Base-by-base conservation (phyloP, 1,140 invertebrate genomes). In the Lordiphosa mommai region DNA sequence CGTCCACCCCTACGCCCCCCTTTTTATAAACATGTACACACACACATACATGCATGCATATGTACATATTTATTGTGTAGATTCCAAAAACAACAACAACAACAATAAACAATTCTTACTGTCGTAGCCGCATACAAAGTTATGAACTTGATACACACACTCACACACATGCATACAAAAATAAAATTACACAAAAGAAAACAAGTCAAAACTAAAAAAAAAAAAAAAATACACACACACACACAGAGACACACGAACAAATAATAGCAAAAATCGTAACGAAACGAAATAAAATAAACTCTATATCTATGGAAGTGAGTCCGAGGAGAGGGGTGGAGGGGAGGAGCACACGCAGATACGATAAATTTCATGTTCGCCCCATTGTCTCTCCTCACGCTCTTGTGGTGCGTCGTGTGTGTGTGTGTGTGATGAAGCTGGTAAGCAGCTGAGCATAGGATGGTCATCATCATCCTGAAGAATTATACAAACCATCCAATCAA, bases 131-230 rank as follows among this genome's bases (percentile, higher is more conserved):
- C 59, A 55, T 49, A 76, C 72, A 72, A 74, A 74, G 67, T 77
- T 76, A 77, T 65, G 72, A 76, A 67, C 72, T 76, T 76, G 72
- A 77, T 76, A 79, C 69, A 69, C 64, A 65, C 70, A 61, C 41
- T 59, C 52, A 57, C 43, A 67, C 41, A 41, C 46, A 53, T 30
- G 33, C 52, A 48, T 40, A 64, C 60, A 55, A 71, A 82, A 76
- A 76, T 84, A 76, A 82, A 82, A 82, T 82, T 82, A 82, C 76
- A 82, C 77, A 82, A 84, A 82, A 84, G 76, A 82, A 82, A 82
- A 82, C 77, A 82, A 82, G 76, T 82, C 72, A 64, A 80, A 82
- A 76, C 76, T 82, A 84, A 82, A 80, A 65, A 73, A 66, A 43
- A 56, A 65, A 30, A 37, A 38, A 50, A 50, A 70, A 74, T 38